phyloP scores from a whole-genome alignment of 2,797 vertebrate genomes.

The Malacoraja senta region DNA sequence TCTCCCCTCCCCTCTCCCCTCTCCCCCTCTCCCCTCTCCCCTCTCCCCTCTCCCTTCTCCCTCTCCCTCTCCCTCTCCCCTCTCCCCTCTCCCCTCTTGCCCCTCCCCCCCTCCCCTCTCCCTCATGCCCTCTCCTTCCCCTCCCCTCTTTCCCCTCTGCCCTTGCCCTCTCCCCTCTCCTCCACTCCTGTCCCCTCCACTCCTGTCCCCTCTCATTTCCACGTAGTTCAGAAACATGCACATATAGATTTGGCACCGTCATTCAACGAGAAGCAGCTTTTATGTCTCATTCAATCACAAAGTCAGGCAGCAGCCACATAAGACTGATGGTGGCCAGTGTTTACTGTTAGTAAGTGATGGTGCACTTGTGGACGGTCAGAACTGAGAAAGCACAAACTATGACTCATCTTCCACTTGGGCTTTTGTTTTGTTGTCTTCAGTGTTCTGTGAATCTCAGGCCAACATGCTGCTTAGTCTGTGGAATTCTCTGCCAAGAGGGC shows the following conservation, averaged over 20 bases:
- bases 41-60: too few species aligned
- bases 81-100: too few species aligned
- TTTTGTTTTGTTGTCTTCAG: not conserved
- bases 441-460: not conserved
- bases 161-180: too few species aligned
- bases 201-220: too few species aligned
- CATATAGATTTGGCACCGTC: not conserved
- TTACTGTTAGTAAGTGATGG: not conserved
- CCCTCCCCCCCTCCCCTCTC: too few species aligned
- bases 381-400: not conserved
- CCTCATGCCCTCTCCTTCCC: too few species aligned
- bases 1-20: too few species aligned
- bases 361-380: not conserved
- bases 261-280: not conserved
- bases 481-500: too few species aligned
- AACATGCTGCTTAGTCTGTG: not conserved
- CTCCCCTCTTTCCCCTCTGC: too few species aligned
- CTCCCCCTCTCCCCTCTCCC: too few species aligned
- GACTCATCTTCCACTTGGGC: not conserved
- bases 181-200: too few species aligned
- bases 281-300: not conserved
- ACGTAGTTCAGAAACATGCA: not conserved
- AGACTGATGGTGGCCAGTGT: not conserved
- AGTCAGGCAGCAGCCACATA: not conserved
- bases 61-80: too few species aligned